Base-by-base conservation (phyloP, 2,113 vertebrate species). In the Cyanoramphus novaezelandiae region DNA sequence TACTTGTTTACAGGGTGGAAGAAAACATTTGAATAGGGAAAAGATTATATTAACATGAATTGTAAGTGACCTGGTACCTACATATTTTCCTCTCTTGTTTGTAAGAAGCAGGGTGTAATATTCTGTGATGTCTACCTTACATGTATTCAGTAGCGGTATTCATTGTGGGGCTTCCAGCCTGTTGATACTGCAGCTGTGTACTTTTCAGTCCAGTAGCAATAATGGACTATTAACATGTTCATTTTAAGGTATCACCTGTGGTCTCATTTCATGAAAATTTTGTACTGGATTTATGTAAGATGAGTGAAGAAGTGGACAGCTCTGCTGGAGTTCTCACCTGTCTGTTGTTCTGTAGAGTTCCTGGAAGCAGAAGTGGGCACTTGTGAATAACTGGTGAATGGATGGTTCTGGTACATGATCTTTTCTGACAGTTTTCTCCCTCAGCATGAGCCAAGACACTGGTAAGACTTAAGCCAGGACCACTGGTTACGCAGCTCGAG, bases 91-190 rank as follows among this genome's bases (percentile, higher is more conserved):
- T 16, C 13, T 41, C 6, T 25, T 1, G 3, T 67, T 68, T 33
- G 5, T 74, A 50, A 41, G 29, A 83, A 65, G 21, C 2, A 19
- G 19, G 8, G 3, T n/a, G 17, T 69, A 72, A 15, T 57, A 10
- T 8, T 87, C 12, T 53, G 1, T 37, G 8, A 63, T 50, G 13
- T 57, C 1, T 5, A 8, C 14, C 2, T 79, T 64, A 0, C 0
- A 9, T 31, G 3, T 62, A 10, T 68, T 72, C 1, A 52, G 8
- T 35, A 41, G 11, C 13, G 9, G 3, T 41, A 4, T 79, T 91
- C 23, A 9, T 41, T 53, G 20, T 55, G 31, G 8, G 19, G 2
- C 33, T 2, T 91, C 5, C 21, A 69, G 24, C 23, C 5, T 16
- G 3, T 5, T 49, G 43, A 7, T 63, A 15, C 0, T 47, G 23